Evolutionary conservation across 1,140 invertebrate genomes (phyloP), one percentile per base, ranked within the genome.

Genomic region (Telenomus remus): DNA sequence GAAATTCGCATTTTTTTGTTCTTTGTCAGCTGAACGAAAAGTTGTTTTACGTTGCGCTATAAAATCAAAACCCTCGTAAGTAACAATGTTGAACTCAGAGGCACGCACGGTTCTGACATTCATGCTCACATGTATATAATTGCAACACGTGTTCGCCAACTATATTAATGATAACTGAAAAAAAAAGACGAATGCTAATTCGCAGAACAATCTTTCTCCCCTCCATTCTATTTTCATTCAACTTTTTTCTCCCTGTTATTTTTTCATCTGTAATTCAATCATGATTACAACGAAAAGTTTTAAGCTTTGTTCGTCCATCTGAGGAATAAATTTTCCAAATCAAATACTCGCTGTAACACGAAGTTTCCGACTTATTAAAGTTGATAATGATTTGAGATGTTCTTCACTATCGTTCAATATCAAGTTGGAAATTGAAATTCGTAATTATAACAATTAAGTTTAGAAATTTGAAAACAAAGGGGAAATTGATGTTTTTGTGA

Each of bases 341-440:
- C 46, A 42, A 63, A 71, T 46, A 44, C 39, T 35, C 10, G 42
- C 15, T 48, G 16, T 16, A 33, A 37, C 33, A 15, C 61, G 53
- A 55, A 13, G 49, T 55, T 73, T 73, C 61, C 55, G 56, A 14
- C 55, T 73, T 73, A 61, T 73, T 66, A 61, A 60, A 73, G 43
- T 61, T 61, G 70, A 66, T 73, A 73, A 73, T 73, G 16, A 16
- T 47, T 59, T 7, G 15, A 46, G 11, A 46, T 15, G 13, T 46
- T 13, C 8, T 46, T 14, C 12, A 46, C n/a, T 46, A 14, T 46
- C 43, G 4, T 53, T 59, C 34, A 33, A 7, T 59, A 59, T 59
- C 51, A 55, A 33, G 10, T 39, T 37, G 14, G 11, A 50, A 43
- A 50, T 12, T 34, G 19, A 15, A 35, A 11, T 16, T 12, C 33